Base-by-base conservation (phyloP, 2,113 vertebrate species). In the Chrysochloris asiatica region DNA sequence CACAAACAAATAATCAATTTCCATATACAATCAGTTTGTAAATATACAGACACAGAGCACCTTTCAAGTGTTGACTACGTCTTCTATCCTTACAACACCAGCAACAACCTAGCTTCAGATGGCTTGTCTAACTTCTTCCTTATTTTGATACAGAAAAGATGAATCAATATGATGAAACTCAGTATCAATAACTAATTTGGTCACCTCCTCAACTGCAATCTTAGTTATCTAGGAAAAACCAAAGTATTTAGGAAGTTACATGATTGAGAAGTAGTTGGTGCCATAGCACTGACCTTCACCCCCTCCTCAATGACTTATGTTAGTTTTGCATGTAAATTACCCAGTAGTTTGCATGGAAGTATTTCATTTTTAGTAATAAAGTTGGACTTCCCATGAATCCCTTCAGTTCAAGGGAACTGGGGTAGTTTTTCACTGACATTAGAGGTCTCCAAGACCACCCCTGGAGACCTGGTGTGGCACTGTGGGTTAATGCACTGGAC, bases 161-260 rank as follows among this genome's bases (percentile, higher is more conserved):
- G 75, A 85, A 16, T 96, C 89, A 0, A 96, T 86, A 59, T 92
- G 91, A 8, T 0, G 0, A 83, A 79, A 95, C 2, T 95, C 96
- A 56, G 2, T 56, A 0, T 14, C 0, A 1, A 93, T 69, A 19
- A 92, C 96, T 26, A 92, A 45, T 50, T 13, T 77, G 22, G 88
- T 90, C 0, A 77, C 45, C 0, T 41, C 52, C 52, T 67, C 41
- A 0, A 3, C 83, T 89, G 86, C n/a, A 43, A 81, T 89, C 81
- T 30, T 67, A 10, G 83, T 48, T n/a, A 54, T 13, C 93, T 93
- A 48, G 45, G 43, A 48, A 9, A 4, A 72, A 72, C 69, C 41
- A 28, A 33, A 48, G 14, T 48, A 47, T 47, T 47, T 8, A 33
- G 10, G 28, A 30, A 30, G 26, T 16, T n/a, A n/a, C n/a, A n/a